These are phyloP conservation scores for Xanthia togata DNA, from an alignment of 2,888 invertebrate genomes.

Conservation along the genomic window DNA sequence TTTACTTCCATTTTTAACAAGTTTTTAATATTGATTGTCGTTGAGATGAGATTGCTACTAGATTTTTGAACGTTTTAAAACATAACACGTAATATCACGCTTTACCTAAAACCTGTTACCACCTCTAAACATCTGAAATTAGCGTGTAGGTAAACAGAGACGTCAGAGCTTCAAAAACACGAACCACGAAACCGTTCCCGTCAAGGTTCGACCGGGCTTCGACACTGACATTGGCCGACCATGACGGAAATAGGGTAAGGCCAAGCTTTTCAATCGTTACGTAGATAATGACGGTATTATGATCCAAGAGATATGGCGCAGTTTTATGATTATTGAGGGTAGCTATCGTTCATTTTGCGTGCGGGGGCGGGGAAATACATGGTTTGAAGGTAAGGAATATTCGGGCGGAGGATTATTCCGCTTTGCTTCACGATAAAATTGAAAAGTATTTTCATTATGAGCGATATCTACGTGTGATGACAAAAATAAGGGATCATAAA, in stretches of 20 bases:
- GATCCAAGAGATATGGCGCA: conserved; percentile 32
- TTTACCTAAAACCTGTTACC: conserved; percentile 39
- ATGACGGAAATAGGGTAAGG: conserved; percentile 79
- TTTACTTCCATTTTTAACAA: too few relatives aligned
- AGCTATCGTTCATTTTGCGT: conserved; percentile 25
- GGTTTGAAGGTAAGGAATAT: conserved; percentile 40
- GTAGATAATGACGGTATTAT: conserved; percentile 63
- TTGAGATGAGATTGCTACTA: neutral
- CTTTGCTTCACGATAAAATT: conserved; percentile 16
- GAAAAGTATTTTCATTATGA: conserved; percentile 25
- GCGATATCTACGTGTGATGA: neutral
- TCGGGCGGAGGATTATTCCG: neutral
- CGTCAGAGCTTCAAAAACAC: conserved; percentile 59
- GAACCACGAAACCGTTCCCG: conserved; percentile 62
- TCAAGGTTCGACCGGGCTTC: conserved; percentile 61
- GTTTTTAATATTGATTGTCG: too few relatives aligned
- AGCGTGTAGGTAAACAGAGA: conserved; percentile 61
- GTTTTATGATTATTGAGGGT: conserved; percentile 47
- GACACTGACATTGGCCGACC: conserved; percentile 81
- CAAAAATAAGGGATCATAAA: conserved; percentile 1
- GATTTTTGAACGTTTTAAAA: neutral
- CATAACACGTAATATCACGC: conserved; percentile 8
- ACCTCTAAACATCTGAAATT: conserved; percentile 50
- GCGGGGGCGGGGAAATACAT: conserved; percentile 13
- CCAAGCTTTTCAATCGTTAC: conserved; percentile 67